Conservation (phyloP, 2,888 invertebrate species). For the Iphiclides podalirius region DNA sequence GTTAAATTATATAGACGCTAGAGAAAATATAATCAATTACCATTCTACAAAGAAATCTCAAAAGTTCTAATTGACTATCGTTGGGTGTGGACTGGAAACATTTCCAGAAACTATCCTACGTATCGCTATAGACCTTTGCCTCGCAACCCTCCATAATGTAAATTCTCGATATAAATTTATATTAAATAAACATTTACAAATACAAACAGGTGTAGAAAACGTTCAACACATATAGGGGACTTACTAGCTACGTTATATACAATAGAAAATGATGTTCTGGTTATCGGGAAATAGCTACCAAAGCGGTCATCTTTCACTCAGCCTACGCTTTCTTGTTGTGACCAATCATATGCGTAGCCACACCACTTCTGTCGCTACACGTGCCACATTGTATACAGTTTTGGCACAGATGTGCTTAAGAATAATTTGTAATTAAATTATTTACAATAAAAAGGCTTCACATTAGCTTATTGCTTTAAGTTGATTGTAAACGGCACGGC, state of each 20-base stretch:
- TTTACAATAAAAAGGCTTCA: constrained; percentile 64
- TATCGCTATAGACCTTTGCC: constrained; percentile 53
- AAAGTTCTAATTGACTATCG: constrained; percentile 79
- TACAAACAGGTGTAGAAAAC: constrained; percentile 74
- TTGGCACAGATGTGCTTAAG: constrained; percentile 70
- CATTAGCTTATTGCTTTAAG: constrained; percentile 66
- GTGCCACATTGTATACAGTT: constrained; percentile 46
- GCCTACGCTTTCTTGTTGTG: constrained; percentile 19
- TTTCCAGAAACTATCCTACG: constrained; percentile 65
- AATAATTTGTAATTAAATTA: constrained; percentile 40
- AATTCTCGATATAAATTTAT: constrained; percentile 53
- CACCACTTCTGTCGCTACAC: constrained; percentile 10
- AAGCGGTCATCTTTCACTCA: constrained; percentile 27
- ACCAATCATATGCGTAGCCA: constrained; percentile 1
- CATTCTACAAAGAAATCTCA: constrained; percentile 71
- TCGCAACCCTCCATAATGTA: constrained; percentile 46
- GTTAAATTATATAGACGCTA: constrained; percentile 61
- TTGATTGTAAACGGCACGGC: constrained; percentile 29
- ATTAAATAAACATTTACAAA: constrained; percentile 75
- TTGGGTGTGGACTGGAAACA: constrained; percentile 75
- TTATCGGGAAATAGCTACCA: constrained; percentile 34
- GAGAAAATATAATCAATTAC: constrained; percentile 54
- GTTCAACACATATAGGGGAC: constrained; percentile 61
- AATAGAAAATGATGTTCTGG: constrained; percentile 51
- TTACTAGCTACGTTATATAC: constrained; percentile 67